Percentiles rank a stretch among this genome's conserved stretches.
phyloP scores from a whole-genome alignment of 2,888 invertebrate species.

The Campopleginae sp. region DNA sequence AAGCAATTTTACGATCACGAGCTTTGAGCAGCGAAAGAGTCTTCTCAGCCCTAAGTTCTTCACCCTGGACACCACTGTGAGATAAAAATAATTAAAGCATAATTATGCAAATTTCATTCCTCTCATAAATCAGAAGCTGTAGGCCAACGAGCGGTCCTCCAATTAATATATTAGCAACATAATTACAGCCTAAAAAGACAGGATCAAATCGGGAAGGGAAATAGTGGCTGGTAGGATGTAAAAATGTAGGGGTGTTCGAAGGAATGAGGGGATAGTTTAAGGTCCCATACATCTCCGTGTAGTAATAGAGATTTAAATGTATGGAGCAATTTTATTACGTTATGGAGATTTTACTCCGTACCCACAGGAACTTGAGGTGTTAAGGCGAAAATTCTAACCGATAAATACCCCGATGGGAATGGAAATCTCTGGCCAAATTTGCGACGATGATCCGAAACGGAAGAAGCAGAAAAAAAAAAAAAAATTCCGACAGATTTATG shows the following conservation, averaged over 20 bases:
- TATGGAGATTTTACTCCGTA: background rate
- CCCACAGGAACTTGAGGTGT: background rate
- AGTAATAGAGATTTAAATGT: background rate
- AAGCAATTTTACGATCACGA: conserved; percentile 71
- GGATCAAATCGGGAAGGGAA: conserved; percentile 8
- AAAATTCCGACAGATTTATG: too few relatives aligned
- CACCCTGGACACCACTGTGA: conserved; percentile 73
- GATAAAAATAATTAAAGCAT: conserved; percentile 25
- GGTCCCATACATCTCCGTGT: background rate
- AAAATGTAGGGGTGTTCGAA: background rate
- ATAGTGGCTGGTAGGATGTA: conserved; percentile 3
- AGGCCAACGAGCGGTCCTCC: background rate
- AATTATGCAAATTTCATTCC: conserved; percentile 50
- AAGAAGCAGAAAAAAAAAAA: too few relatives aligned
- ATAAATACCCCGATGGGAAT: too few relatives aligned
- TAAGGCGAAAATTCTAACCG: too few relatives aligned
- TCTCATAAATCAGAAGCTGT: conserved; percentile 31
- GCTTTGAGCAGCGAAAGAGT: conserved; percentile 70
- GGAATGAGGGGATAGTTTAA: background rate
- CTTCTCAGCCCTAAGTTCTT: conserved; percentile 72
- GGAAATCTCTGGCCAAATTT: too few relatives aligned
- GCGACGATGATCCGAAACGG: too few relatives aligned
- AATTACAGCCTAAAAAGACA: conserved; percentile 16
- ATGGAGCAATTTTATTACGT: background rate
- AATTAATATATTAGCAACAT: conserved; percentile 36